Base-by-base conservation (phyloP, 2,113 vertebrate species). In the Daubentonia madagascariensis region DNA sequence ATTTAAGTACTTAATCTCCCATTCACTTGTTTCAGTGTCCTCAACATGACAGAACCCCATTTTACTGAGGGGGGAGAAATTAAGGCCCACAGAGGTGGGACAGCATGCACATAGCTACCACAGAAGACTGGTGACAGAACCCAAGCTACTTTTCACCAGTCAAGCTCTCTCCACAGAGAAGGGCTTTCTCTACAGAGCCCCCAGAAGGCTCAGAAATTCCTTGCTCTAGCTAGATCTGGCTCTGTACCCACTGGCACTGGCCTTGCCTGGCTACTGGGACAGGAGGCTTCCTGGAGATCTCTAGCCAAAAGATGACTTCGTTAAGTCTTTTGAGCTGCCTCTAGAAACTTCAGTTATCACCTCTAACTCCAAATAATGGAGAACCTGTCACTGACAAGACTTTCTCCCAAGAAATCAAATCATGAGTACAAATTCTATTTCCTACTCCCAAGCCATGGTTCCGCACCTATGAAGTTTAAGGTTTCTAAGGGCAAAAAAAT, bases 341-440 rank as follows among this genome's bases (percentile, higher is more conserved):
- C 67, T 86, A 65, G 28, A 89, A 65, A 83, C 52, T 70, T 79
- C 32, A 84, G 11, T 67, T 50, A 75, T 37, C 28, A 70, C 16
- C 40, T 90, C 52, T 89, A 68, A 83, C 79, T 94, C 76, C 81
- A 88, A 95, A 88, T 57, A 88, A 91, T 54, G 50, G n/a, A 40
- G 48, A 93, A 17, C 40, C 91, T 72, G 28, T n/a, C 32, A 67
- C 35, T 57, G 25, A 88, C 52, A 91, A 89, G n/a, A 67, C 28
- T 50, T 91, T 88, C 52, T 87, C 59, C 28, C 81, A 95, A 72
- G 75, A 92, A 92, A 52, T 75, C 59, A 97, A 81, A 65, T 65
- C 48, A 25, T 25, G 20, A 79, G 43, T 40, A n/a, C 5, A 25
- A 92, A 85, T 61, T 84, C 22, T 18, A 40, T 57, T 85, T 81